Percentiles rank a stretch among this genome's conserved stretches.
phyloP scores from a whole-genome alignment of 2,113 vertebrate species.

The Crotalus tigris region DNA sequence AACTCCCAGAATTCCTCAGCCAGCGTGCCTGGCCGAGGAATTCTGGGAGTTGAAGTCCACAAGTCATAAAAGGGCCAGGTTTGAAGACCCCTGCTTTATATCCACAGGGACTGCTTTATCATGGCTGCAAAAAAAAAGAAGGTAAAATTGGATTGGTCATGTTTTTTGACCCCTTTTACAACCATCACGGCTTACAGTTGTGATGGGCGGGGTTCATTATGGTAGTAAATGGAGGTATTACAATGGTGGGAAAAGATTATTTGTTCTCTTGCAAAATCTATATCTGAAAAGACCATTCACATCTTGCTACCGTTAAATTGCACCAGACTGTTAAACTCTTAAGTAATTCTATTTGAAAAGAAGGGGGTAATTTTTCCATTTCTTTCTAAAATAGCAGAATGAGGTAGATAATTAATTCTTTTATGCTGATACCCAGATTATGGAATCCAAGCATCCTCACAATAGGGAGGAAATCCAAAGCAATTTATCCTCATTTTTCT shows the following conservation, averaged over 20 bases:
- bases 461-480: not conserved
- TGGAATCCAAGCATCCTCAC: not conserved
- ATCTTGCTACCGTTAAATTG: not conserved
- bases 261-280: not conserved
- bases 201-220: no score
- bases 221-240: not conserved
- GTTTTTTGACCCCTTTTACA: no score
- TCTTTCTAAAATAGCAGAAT: not conserved
- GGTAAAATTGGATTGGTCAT: no score
- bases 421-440: not conserved
- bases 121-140: no score
- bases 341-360: slow-evolving; percentile 21
- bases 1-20: no score
- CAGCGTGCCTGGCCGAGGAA: no score
- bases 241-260: slow-evolving; percentile 25
- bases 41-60: no score
- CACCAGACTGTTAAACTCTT: slow-evolving; percentile 25
- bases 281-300: not conserved
- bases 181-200: no score
- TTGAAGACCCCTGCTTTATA: no score
- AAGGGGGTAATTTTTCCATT: not conserved
- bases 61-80: no score
- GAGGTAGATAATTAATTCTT: not conserved
- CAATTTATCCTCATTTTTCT: not conserved
- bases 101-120: no score